phyloP scores from a whole-genome alignment of 2,888 invertebrate species.

The Arge pagana region DNA sequence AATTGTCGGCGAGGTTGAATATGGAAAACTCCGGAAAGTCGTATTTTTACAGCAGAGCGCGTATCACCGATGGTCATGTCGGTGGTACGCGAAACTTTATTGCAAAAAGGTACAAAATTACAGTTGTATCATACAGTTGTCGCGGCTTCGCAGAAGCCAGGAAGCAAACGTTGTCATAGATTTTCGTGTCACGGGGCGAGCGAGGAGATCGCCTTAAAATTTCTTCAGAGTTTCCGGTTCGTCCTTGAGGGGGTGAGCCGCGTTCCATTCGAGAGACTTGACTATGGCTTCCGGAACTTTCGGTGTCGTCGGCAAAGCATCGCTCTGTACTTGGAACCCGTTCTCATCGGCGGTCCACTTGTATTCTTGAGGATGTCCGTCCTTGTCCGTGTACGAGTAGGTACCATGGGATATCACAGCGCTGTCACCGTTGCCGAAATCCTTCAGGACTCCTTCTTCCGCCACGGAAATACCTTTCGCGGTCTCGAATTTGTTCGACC shows the following conservation, averaged over 20 bases:
- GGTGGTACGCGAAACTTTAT: constrained; percentile 5
- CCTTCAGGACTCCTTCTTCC: constrained; percentile 31
- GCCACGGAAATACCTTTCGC: constrained; percentile 37
- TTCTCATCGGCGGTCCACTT: not conserved
- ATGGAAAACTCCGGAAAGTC: too few species aligned
- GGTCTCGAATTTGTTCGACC: constrained; percentile 33
- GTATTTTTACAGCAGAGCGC: too few species aligned
- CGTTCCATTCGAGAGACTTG: constrained; percentile 5
- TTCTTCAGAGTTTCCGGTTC: not conserved
- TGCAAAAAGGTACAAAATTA: not conserved
- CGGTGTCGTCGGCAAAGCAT: not conserved
- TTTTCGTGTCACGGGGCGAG: not conserved
- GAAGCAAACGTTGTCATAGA: not conserved
- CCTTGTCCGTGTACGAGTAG: not conserved
- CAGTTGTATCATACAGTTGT: not conserved
- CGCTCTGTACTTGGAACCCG: not conserved
- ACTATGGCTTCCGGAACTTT: not conserved
- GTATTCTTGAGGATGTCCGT: not conserved
- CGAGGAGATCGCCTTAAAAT: not conserved
- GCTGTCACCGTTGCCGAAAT: constrained; percentile 13
- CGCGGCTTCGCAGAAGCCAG: constrained; percentile 7
- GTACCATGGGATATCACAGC: not conserved
- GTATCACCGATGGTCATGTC: too few species aligned
- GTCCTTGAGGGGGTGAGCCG: constrained; percentile 3
- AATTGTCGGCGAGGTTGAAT: too few species aligned